phyloP scores from a whole-genome alignment of 2,888 invertebrate genomes.

The Aproaerema taeniolella region DNA sequence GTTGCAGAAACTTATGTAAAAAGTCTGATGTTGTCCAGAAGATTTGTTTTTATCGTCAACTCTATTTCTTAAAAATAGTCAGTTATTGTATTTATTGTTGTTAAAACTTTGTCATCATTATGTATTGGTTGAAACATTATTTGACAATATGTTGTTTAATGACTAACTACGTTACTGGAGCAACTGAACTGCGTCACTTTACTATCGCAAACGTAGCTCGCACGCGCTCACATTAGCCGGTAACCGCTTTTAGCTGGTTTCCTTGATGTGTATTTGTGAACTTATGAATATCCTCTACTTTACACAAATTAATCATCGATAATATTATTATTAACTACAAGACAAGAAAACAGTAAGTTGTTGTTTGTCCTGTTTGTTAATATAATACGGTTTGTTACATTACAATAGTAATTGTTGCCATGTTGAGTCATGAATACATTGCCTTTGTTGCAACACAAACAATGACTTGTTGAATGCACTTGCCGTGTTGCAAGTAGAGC shows the following conservation, averaged over 20 bases:
- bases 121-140: no score
- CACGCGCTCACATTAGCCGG: slow-evolving; percentile 22
- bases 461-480: slow-evolving; percentile 15
- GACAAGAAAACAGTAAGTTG: no score
- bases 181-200: slow-evolving; percentile 19
- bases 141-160: neutral
- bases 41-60: no score
- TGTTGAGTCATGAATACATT: slow-evolving; percentile 17
- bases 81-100: no score
- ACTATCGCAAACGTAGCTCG: slow-evolving; percentile 24
- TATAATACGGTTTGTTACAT: neutral
- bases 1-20: no score
- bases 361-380: no score
- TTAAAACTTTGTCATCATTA: no score
- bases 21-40: no score
- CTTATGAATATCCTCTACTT: neutral
- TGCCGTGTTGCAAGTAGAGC: slow-evolving; percentile 8
- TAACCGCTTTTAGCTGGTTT: slow-evolving; percentile 24
- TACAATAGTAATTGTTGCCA: slow-evolving; percentile 14
- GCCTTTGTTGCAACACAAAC: slow-evolving; percentile 21
- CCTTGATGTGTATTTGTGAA: slow-evolving; percentile 10
- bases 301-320: neutral
- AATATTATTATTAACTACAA: no score
- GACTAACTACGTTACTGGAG: slow-evolving; percentile 9
- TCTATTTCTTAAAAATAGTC: no score